phyloP scores from a whole-genome alignment of 2,888 invertebrate genomes.

The Exephanes ischioxanthus region DNA sequence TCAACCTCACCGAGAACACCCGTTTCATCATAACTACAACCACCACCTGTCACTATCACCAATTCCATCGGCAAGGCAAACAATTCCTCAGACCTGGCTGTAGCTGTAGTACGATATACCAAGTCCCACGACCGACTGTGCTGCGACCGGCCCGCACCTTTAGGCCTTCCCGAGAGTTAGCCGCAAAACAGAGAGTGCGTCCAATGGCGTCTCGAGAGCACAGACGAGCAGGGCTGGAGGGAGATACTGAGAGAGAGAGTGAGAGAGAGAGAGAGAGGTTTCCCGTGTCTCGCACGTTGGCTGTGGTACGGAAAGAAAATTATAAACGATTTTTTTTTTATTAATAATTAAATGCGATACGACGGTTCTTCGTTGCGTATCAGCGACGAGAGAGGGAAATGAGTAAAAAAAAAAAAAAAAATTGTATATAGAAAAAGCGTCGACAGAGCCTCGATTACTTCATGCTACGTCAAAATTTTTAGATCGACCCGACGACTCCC shows the following conservation, averaged over 20 bases:
- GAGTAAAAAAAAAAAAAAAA: background rate
- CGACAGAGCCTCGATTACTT: slow-evolving; percentile 33
- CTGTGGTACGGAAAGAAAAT: slow-evolving; percentile 40
- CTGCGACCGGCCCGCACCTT: slow-evolving; percentile 39
- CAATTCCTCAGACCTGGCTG: slow-evolving; percentile 79
- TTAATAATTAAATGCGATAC: background rate
- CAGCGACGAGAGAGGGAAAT: background rate
- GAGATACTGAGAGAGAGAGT: background rate
- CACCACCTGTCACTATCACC: slow-evolving; percentile 76
- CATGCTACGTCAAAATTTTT: slow-evolving; percentile 53
- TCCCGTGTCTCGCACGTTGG: slow-evolving; percentile 1
- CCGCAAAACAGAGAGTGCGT: slow-evolving; percentile 12
- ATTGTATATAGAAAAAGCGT: background rate
- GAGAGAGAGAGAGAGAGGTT: background rate
- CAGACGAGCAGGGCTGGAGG: slow-evolving; percentile 8
- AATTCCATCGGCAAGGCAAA: slow-evolving; percentile 77
- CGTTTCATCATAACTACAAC: slow-evolving; percentile 72
- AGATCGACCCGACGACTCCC: slow-evolving; percentile 59
- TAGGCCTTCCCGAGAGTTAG: slow-evolving; percentile 41
- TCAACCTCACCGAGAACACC: slow-evolving; percentile 78
- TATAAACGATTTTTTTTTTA: slow-evolving; percentile 21
- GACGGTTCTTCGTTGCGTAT: background rate
- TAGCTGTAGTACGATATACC: slow-evolving; percentile 68
- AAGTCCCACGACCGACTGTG: slow-evolving; percentile 45
- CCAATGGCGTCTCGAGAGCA: slow-evolving; percentile 18